Conservation (phyloP, 2,113 vertebrate genomes). For the Chlamydotis undulata region DNA sequence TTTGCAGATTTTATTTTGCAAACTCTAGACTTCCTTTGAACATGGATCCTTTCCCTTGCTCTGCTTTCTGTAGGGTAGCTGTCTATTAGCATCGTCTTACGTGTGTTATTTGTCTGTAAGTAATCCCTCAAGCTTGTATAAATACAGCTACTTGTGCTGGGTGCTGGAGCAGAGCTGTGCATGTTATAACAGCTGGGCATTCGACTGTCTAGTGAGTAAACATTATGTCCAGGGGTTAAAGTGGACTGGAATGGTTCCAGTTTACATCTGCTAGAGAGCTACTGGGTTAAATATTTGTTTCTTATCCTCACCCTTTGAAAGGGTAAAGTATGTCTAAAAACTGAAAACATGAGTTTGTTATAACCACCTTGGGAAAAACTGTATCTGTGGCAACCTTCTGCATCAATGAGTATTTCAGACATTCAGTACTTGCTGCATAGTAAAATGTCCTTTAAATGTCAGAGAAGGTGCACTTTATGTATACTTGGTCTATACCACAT, state of each 20-base stretch:
- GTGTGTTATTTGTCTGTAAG: conserved; percentile 66
- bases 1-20: background rate
- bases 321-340: background rate
- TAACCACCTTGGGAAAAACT: background rate
- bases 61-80: background rate
- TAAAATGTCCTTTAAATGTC: background rate
- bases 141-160: conserved; percentile 71
- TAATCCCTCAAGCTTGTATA: conserved; percentile 72
- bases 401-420: background rate
- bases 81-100: conserved; percentile 61
- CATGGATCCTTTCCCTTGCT: background rate
- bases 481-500: background rate
- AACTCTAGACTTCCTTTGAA: background rate
- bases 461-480: background rate
- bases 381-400: background rate
- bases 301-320: background rate
- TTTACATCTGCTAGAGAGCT: conserved; percentile 20
- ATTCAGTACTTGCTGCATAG: background rate
- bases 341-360: background rate
- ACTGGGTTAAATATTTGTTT: background rate
- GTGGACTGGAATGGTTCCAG: conserved; percentile 46
- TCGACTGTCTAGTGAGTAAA: conserved; percentile 60
- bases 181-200: conserved; percentile 80
- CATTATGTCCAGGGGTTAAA: conserved; percentile 64
- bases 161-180: conserved; percentile 65